A percentile compares a stretch with the other conserved stretches of the same genome.
phyloP scores from a whole-genome alignment of 2,113 vertebrate species.

The Pelmatolapia mariae region DNA sequence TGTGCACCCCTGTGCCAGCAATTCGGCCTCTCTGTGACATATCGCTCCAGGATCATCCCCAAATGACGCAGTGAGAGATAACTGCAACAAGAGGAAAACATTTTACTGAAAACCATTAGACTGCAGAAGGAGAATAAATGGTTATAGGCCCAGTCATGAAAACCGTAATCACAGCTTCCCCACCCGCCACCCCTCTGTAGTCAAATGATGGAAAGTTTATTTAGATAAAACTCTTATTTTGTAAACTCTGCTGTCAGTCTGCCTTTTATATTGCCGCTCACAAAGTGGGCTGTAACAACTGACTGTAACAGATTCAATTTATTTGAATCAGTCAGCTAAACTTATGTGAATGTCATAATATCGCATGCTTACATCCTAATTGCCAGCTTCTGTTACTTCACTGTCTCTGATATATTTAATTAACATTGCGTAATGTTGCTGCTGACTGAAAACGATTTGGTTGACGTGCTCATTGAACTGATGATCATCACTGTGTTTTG shows the following conservation, averaged over 20 bases:
- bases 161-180: accelerated
- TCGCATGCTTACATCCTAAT: neutral
- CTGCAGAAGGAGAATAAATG: neutral
- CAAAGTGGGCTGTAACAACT: neutral
- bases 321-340: neutral
- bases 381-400: neutral
- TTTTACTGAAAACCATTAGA: neutral
- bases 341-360: neutral
- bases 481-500: neutral
- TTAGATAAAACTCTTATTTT: neutral
- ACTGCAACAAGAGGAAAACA: neutral
- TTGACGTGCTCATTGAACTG: neutral
- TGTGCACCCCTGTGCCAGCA: neutral
- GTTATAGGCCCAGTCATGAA: neutral
- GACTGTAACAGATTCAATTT: neutral
- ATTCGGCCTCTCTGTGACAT: neutral
- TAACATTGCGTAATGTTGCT: neutral
- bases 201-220: neutral
- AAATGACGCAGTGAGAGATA: neutral
- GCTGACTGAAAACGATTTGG: neutral
- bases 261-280: neutral
- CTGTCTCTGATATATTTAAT: neutral
- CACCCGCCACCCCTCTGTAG: neutral
- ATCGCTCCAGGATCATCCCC: accelerated
- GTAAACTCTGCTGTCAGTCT: neutral